Base-by-base conservation (phyloP, 2,797 vertebrate genomes). In the Zalophus californianus region DNA sequence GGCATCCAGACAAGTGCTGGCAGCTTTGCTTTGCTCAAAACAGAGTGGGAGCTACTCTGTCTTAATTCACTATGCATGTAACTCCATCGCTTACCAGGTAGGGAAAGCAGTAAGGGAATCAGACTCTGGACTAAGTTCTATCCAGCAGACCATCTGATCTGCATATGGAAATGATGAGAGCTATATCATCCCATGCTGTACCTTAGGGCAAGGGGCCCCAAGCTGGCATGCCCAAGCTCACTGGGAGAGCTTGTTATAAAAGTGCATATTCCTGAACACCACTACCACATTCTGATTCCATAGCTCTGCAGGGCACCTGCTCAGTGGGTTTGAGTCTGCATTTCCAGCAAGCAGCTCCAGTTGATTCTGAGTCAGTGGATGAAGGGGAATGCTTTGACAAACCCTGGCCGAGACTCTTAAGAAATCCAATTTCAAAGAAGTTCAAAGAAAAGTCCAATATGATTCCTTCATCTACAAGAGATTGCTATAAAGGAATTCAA, bases 371-470 rank as follows among this genome's bases (percentile, higher is more conserved):
- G 50, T 93, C 82, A 21, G 27, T 35, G 14, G 44, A 62, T 20
- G 13, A 29, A 73, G 27, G 20, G 54, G 3, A 87, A 80, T 48
- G 32, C 21, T 86, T 77, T 41, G 27, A 70, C 18, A 88, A 91
- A 91, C 21, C n/a, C 32, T 23, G 16, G 35, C 56, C 35, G 54
- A 44, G 48, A 56, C 7, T 64, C 85, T 77, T 77, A 86, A 96
- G 84, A 95, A 70, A 86, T 83, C 62, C 79, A 29, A 25, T 35
- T 90, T 92, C 88, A 95, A 93, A 44, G 12, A 78, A 70, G 60
- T 87, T 96, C 70, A 56, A n/a, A 94, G 83, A 86, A 95, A 79
- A 88, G n/a, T 85, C 27, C 27, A 9, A 5, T 52, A 52, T 41
- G 62, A 78, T 72, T 92, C 52, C 50, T 79, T 92, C 18, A 58